phyloP scores from a whole-genome alignment of 2,113 vertebrate genomes.

The Gopherus evgoodei region DNA sequence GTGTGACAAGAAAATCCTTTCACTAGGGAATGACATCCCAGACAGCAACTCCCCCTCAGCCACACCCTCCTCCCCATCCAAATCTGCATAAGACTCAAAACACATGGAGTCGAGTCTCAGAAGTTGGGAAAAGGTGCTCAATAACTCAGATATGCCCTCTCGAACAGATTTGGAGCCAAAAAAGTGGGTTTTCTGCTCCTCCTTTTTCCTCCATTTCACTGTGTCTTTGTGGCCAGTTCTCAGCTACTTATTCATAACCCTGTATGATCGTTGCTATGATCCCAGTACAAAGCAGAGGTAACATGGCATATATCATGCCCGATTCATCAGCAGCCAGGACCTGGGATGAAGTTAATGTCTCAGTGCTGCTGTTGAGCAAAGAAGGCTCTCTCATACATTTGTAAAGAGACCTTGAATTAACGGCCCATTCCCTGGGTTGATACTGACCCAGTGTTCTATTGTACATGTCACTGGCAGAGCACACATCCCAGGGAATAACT shows the following conservation, averaged over 20 bases:
- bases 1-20: background rate
- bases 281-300: background rate
- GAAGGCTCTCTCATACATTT: slow-evolving; percentile 11
- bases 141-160: background rate
- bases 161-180: background rate
- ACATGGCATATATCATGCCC: background rate
- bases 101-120: background rate
- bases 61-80: background rate
- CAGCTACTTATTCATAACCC: background rate
- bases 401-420: background rate
- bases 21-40: slow-evolving; percentile 29
- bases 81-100: background rate
- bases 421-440: background rate
- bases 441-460: fast-evolving
- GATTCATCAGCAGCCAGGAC: slow-evolving; percentile 4
- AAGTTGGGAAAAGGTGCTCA: background rate
- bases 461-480: background rate
- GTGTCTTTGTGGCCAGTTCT: fast-evolving
- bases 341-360: background rate
- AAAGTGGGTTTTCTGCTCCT: background rate
- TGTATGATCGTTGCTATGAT: background rate
- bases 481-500: background rate
- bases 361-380: background rate
- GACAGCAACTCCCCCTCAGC: slow-evolving; percentile 18
- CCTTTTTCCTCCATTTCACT: background rate